Evolutionary conservation across 2,113 vertebrate species (phyloP).

Genomic region (Ailurus styani): DNA sequence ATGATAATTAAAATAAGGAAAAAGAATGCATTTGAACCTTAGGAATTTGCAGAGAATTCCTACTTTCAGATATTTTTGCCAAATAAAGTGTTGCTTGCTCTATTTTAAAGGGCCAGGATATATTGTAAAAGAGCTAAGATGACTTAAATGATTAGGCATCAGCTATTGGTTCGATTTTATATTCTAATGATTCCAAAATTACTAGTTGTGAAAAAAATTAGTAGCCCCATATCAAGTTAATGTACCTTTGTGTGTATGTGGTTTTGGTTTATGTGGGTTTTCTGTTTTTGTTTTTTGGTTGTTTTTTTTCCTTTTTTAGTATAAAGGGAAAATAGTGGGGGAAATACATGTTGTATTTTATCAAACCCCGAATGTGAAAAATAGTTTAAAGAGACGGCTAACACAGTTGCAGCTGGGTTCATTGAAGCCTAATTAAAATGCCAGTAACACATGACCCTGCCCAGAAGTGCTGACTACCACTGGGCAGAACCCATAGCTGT

Average conservation of each 20-base stretch:
- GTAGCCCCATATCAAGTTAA: neutral
- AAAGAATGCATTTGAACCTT: neutral
- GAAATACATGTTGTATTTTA: constrained; percentile 57
- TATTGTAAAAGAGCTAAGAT: constrained; percentile 4
- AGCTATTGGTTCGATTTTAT: neutral
- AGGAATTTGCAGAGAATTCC: neutral
- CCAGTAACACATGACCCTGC: constrained; percentile 19
- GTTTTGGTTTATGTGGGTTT: constrained; percentile 47
- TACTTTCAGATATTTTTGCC: neutral
- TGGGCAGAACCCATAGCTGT: neutral
- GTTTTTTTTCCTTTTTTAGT: constrained; percentile 6
- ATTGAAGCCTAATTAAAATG: constrained; percentile 67
- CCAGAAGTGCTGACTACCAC: constrained; percentile 54
- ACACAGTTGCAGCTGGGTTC: constrained; percentile 61
- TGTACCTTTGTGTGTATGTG: constrained; percentile 22
- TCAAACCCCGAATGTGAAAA: constrained; percentile 57
- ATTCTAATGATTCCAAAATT: constrained; percentile 19
- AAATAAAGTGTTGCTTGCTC: neutral
- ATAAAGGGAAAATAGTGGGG: constrained; percentile 58
- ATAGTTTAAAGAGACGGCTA: constrained; percentile 32
- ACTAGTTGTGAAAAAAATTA: constrained; percentile 3
- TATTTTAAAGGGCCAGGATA: neutral
- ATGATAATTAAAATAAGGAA: neutral
- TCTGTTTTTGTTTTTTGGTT: constrained; percentile 42
- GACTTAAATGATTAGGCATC: neutral